These are phyloP conservation scores for Lanius ludovicianus DNA, from an alignment of 2,113 vertebrate genomes.

Conservation along the genomic window DNA sequence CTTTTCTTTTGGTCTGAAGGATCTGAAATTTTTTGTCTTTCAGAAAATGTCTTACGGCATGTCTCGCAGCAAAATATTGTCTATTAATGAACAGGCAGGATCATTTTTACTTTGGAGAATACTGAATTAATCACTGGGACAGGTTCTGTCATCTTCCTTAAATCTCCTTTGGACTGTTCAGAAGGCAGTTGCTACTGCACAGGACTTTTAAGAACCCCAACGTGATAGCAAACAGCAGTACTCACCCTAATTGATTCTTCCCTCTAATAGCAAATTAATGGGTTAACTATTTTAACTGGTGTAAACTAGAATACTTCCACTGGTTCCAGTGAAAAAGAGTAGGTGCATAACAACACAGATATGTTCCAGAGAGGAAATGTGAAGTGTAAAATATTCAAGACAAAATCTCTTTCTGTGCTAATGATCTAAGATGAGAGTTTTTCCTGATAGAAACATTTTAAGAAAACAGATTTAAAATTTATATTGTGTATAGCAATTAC, in stretches of 20 bases:
- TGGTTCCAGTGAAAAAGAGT: neutral
- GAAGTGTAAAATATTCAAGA: neutral
- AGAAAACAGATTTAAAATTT: neutral
- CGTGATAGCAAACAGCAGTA: neutral
- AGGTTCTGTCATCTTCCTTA: neutral
- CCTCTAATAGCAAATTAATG: neutral
- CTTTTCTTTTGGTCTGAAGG: slow-evolving; percentile 23
- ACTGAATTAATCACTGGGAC: slow-evolving; percentile 30
- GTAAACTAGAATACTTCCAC: neutral
- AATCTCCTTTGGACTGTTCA: neutral
- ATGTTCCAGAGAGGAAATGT: neutral
- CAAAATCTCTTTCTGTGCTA: neutral
- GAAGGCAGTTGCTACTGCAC: neutral
- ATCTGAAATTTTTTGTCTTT: slow-evolving; percentile 37
- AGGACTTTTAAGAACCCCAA: neutral
- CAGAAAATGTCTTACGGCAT: slow-evolving; percentile 13
- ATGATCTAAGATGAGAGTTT: neutral
- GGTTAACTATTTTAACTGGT: neutral
- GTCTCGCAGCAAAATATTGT: slow-evolving; percentile 29
- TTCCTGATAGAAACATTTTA: neutral
- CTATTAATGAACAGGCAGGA: neutral
- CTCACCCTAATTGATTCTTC: neutral
- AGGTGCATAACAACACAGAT: neutral
- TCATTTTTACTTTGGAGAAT: neutral
- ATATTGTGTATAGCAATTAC: neutral